Evolutionary conservation across 2,888 invertebrate species (phyloP).

Genomic region (Cotesia congregata): DNA sequence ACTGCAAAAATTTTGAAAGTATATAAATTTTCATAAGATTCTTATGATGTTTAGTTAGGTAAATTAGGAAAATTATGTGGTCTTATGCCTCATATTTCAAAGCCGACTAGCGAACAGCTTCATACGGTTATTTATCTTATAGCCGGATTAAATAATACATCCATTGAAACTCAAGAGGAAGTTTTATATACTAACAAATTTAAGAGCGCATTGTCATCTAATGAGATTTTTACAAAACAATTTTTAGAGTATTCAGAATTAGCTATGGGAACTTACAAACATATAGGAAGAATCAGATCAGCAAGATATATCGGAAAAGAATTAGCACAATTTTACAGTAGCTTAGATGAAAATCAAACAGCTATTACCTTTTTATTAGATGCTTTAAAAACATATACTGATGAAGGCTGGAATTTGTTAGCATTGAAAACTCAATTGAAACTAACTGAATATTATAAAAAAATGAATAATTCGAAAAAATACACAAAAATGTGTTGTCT

Average conservation of each 20-base stretch:
- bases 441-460: slow-evolving; percentile 86
- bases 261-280: slow-evolving; percentile 96
- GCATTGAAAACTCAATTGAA: slow-evolving; percentile 88
- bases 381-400: slow-evolving; percentile 86
- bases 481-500: slow-evolving; percentile 85
- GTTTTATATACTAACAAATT: slow-evolving; percentile 80
- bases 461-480: slow-evolving; percentile 83
- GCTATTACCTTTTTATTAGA: slow-evolving; percentile 91
- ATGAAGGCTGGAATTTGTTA: slow-evolving; percentile 89
- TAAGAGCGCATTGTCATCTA: slow-evolving; percentile 91
- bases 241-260: slow-evolving; percentile 94
- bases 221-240: slow-evolving; percentile 88
- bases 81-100: slow-evolving; percentile 82
- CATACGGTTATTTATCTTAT: slow-evolving; percentile 92
- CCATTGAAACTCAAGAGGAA: slow-evolving; percentile 63
- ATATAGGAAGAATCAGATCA: slow-evolving; percentile 84
- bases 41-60: slow-evolving; percentile 74
- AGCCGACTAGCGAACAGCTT: slow-evolving; percentile 88
- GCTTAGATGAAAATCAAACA: slow-evolving; percentile 87
- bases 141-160: slow-evolving; percentile 89
- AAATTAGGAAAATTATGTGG: slow-evolving; percentile 92
- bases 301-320: slow-evolving; percentile 91
- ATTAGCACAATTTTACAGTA: slow-evolving; percentile 90
- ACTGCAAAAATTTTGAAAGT: not conserved
- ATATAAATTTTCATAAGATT: not conserved